Evolutionary conservation across 92 coral and sea anemone genomes (phyloP), one percentile per base, ranked within the genome.

Genomic region (Phenganax subtilis): DNA sequence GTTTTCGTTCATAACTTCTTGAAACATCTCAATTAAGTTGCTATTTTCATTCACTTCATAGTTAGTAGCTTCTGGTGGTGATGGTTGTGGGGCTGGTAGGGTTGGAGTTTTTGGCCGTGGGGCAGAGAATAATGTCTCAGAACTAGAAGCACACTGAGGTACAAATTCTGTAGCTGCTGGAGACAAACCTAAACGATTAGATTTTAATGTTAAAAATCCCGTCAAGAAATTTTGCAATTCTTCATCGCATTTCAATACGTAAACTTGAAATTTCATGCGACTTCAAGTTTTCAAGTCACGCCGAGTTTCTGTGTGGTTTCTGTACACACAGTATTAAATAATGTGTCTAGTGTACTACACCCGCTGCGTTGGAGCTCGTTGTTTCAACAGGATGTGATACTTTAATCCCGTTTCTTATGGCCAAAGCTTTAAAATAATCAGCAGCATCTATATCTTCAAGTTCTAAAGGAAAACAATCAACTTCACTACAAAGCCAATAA

Each of bases 401-500:
- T 20, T 59, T 76, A 0, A 76, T 76, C 10, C 81, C 81, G 44
- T 60, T 76, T 44, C 81, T 20, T 76, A 54, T 76, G 14, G 81
- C 81, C 55, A 76, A 57, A 25, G 47, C 54, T 53, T 76, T 11
- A 20, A 76, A 76, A 76, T 59, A 54, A 60, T 60, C 71, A 28
- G 70, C 69, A 31, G 70, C 54, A 59, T 68, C 73, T 37, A 30
- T 20, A 12, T 16, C 5, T 37, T 29, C 14, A 30, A 10, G 47
- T 68, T 68, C 73, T 68, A 37, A 6, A 37, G 31, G 53, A 11
- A 10, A 30, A 68, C 12, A 68, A 37, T 37, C 47, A 37, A 37
- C 47, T 37, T 37, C 47, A 37, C 47, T 37, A 37, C 2, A 37
- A 37, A 5, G 47, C 47, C 47, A 5, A 37, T 37, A 37, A 5